A percentile compares a stretch with the other conserved stretches of the same genome.
These are phyloP conservation scores for Sebastes alutus DNA, from an alignment of 2,797 vertebrate species.

Conservation along the genomic window DNA sequence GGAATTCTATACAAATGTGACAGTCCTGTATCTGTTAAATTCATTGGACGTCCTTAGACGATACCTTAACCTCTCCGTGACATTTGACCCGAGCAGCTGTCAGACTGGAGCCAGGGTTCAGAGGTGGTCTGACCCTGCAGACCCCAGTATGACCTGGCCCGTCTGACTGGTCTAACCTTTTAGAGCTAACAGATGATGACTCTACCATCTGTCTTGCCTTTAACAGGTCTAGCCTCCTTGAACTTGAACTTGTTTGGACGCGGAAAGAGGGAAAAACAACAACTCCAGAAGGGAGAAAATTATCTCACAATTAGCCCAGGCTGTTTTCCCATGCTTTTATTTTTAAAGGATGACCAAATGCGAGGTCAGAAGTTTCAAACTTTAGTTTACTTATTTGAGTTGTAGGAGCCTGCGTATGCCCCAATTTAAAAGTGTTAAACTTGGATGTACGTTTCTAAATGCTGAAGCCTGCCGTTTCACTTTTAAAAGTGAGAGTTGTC, in stretches of 20 bases:
- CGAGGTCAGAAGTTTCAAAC: not conserved
- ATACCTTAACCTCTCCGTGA: conserved; percentile 51
- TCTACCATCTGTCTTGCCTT: conserved; percentile 75
- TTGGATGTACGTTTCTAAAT: conserved; percentile 21
- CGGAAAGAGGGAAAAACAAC: conserved; percentile 10
- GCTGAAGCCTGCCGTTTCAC: conserved; percentile 6
- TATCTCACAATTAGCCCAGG: not conserved
- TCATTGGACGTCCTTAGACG: conserved; percentile 56
- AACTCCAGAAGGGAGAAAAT: conserved; percentile 23
- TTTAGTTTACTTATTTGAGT: conserved; percentile 18
- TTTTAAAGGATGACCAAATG: conserved; percentile 19
- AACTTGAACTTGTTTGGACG: conserved; percentile 78
- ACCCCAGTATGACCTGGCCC: conserved; percentile 65
- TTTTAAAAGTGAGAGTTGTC: conserved; percentile 72
- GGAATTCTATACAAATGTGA: conserved; percentile 17
- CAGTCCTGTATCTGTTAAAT: conserved; percentile 48
- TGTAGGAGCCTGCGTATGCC: not conserved
- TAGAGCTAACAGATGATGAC: conserved; percentile 68
- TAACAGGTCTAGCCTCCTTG: conserved; percentile 70
- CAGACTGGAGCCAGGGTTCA: conserved; percentile 67
- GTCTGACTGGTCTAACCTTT: conserved; percentile 74
- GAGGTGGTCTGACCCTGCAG: conserved; percentile 63
- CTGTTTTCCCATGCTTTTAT: conserved; percentile 9
- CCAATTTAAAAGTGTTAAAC: conserved; percentile 21
- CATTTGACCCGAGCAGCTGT: conserved; percentile 77